Evolutionary conservation across 2,888 invertebrate species (phyloP).

Genomic region (Eulithis testata): DNA sequence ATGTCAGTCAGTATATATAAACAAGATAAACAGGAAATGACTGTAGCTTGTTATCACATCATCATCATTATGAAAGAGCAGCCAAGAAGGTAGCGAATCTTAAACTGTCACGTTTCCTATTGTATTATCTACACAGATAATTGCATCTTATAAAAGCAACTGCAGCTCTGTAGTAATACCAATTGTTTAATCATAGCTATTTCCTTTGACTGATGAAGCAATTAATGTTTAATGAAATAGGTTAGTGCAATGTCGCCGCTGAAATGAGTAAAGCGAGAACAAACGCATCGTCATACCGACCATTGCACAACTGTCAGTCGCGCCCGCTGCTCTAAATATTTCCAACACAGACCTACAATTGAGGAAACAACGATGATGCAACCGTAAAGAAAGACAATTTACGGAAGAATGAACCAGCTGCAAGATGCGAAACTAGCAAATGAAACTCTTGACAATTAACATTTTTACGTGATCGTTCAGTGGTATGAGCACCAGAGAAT

Average conservation of each 20-base stretch:
- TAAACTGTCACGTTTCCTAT: constrained; percentile 30
- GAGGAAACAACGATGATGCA: constrained; percentile 58
- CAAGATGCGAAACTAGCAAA: constrained; percentile 45
- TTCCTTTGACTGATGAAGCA: constrained; percentile 36
- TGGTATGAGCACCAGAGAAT: constrained; percentile 47
- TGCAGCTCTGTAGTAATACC: constrained; percentile 20
- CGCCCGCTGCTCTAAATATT: constrained; percentile 49
- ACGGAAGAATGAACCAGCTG: constrained; percentile 59
- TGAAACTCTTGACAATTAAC: constrained; percentile 46
- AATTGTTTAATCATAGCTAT: constrained; percentile 27
- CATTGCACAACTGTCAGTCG: constrained; percentile 52
- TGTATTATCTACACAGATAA: constrained; percentile 34
- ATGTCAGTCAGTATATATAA: background rate
- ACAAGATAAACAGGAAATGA: constrained; percentile 17
- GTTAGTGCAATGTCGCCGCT: constrained; percentile 42
- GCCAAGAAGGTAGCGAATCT: constrained; percentile 21
- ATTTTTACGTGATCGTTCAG: constrained; percentile 40
- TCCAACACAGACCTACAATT: constrained; percentile 48
- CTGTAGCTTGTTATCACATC: constrained; percentile 21
- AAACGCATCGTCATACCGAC: constrained; percentile 50
- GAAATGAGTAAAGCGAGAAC: constrained; percentile 46
- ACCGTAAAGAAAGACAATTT: constrained; percentile 57
- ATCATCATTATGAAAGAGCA: constrained; percentile 20
- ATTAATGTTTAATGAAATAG: constrained; percentile 37
- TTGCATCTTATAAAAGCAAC: constrained; percentile 26